Base-by-base conservation (phyloP, 2,888 invertebrate species). In the Mesorhabditis spiculigera region DNA sequence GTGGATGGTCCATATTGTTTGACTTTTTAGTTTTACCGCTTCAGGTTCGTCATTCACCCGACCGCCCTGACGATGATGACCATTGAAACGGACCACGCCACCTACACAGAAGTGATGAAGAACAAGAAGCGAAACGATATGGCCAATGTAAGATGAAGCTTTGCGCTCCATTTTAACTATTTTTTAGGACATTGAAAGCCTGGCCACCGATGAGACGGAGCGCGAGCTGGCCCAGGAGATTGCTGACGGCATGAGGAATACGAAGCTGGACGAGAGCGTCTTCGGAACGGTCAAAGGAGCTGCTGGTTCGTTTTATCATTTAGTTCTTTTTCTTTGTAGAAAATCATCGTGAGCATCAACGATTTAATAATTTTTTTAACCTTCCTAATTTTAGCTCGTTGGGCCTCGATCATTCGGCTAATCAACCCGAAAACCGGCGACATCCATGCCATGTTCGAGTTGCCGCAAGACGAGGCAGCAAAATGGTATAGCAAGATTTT, bases 51-150 rank as follows among this genome's bases (percentile, higher is more conserved):
- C 28, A 92, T 97, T 71, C 95, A 97, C 87, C 90, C 91, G 4
- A 94, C 95, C 81, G 92, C 93, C 28, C 93, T 92, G 45, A 92
- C 94, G 85, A 90, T 98, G 69, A 90, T 97, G 66, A 90, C 95
- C 69, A 91, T 96, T 63, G 97, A 98, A 88, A 95, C 96, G 10
- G 98, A 99, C 87, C 96, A 99, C 87, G 97, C 96, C 87, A 92
- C 97, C 0, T 98, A 96, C 86, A 97, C 97, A 0, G 95, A 96
- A 81, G 93, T 94, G 79, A 95, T 95, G 64, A 98, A 98, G 86
- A 92, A 91, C 82, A 93, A 93, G 81, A 90, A 94, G 73, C 91
- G 94, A 81, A 90, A 93, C 69, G 96, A 97, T 89, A 95, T 98
- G 93, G 96, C 96, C 0, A 94, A 95, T 85, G 89, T 88, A 45